A percentile compares a stretch with the other conserved stretches of the same genome.
Evolutionary conservation across 2,113 vertebrate species (phyloP).

Genomic region (Sarotherodon lohbergeri): DNA sequence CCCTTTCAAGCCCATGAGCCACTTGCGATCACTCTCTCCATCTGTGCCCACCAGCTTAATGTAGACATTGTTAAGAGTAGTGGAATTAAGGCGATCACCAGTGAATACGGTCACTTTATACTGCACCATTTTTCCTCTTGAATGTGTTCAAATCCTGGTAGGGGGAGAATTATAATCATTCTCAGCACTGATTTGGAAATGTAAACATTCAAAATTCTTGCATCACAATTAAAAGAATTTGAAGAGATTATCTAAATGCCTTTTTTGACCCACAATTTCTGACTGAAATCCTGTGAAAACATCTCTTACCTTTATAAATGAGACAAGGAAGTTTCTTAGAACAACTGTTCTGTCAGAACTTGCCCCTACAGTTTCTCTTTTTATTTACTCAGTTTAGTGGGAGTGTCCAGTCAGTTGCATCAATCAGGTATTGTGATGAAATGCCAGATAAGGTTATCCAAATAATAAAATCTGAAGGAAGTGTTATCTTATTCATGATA

Average conservation of each 20-base stretch:
- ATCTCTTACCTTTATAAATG: neutral
- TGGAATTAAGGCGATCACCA: accelerated
- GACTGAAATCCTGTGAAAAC: neutral
- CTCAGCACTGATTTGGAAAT: neutral
- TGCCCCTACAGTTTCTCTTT: accelerated
- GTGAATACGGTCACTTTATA: constrained; percentile 48
- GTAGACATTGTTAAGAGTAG: constrained; percentile 32
- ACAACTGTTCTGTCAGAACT: neutral
- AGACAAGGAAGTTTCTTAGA: neutral
- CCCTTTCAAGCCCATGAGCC: neutral
- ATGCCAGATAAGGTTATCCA: neutral
- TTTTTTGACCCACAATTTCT: neutral
- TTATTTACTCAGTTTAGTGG: neutral
- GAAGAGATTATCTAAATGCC: neutral
- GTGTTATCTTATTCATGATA: neutral
- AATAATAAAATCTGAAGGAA: neutral
- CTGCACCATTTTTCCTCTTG: neutral
- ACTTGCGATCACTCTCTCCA: constrained; percentile 6
- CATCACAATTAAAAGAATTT: neutral
- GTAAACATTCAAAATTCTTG: neutral
- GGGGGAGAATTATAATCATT: neutral
- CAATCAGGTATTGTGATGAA: neutral
- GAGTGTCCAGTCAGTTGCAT: neutral
- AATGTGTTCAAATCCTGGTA: neutral
- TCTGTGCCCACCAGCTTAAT: constrained; percentile 52